Percentiles rank a stretch among this genome's conserved stretches.
These are phyloP conservation scores for Euproctis similis DNA, from an alignment of 2,888 invertebrate species.

Conservation along the genomic window DNA sequence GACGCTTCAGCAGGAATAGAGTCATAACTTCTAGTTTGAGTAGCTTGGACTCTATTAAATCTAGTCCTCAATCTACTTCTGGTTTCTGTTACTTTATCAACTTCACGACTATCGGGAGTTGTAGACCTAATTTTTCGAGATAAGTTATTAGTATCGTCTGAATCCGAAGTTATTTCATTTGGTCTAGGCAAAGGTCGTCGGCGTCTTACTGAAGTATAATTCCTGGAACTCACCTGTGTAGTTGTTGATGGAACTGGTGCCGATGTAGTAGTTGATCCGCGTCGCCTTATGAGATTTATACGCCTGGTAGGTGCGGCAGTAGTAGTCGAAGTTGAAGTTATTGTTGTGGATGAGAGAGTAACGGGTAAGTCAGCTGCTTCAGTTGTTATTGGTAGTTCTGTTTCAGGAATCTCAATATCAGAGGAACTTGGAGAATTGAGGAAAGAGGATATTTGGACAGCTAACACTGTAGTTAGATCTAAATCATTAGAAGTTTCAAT, in stretches of 20 bases:
- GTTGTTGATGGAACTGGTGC: conserved; percentile 39
- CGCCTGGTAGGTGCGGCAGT: conserved; percentile 34
- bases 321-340: conserved; percentile 29
- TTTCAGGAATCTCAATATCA: conserved; percentile 31
- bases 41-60: conserved; percentile 25
- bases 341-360: conserved; percentile 35
- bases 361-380: conserved; percentile 38
- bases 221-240: conserved; percentile 76
- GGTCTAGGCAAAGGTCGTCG: conserved; percentile 51
- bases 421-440: conserved; percentile 48
- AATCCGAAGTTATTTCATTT: conserved; percentile 59
- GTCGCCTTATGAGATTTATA: conserved; percentile 32
- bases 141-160: conserved; percentile 37
- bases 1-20: conserved; percentile 57
- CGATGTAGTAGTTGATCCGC: conserved; percentile 41
- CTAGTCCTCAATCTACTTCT: conserved; percentile 36
- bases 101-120: conserved; percentile 65
- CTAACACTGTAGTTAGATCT: conserved; percentile 62
- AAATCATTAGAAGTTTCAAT: conserved; percentile 32
- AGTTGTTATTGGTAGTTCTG: conserved; percentile 33
- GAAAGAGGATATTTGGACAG: conserved; percentile 64
- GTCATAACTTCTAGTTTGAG: conserved; percentile 37
- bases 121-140: conserved; percentile 64
- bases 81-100: conserved; percentile 27
- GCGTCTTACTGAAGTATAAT: conserved; percentile 63